These are phyloP conservation scores for Torymus auratus DNA, from an alignment of 2,888 invertebrate species.

Conservation along the genomic window DNA sequence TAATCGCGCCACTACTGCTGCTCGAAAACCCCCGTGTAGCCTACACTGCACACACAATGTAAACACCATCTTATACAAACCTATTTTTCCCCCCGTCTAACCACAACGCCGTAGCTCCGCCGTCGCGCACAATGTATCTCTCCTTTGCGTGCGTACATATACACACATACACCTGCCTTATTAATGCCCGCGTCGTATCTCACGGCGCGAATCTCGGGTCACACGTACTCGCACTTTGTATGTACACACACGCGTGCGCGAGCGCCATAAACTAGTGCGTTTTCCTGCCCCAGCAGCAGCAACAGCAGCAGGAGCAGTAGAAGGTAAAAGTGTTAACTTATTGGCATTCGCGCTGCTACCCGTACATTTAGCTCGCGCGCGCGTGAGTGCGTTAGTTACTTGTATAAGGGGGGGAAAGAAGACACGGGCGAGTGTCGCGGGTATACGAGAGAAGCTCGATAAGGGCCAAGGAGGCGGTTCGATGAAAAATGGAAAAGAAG, in stretches of 20 bases:
- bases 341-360: constrained; percentile 24
- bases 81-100: too few species aligned
- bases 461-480: constrained; percentile 31
- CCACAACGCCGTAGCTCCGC: too few species aligned
- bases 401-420: neutral
- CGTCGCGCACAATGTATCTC: constrained; percentile 33
- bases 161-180: constrained; percentile 47
- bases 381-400: constrained; percentile 8
- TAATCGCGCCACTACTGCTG: too few species aligned
- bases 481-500: neutral
- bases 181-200: constrained; percentile 50
- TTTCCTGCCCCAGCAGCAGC: neutral
- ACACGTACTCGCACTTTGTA: neutral
- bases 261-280: constrained; percentile 40
- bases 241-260: neutral
- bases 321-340: constrained; percentile 52
- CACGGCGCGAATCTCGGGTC: constrained; percentile 44
- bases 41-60: too few species aligned
- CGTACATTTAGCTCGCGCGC: constrained; percentile 1
- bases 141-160: neutral
- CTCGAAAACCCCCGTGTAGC: too few species aligned
- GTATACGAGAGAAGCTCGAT: neutral
- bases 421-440: constrained; percentile 4
- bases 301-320: neutral
- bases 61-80: too few species aligned